Evolutionary conservation across 2,888 invertebrate species (phyloP).

Genomic region (Drosophila hamatofila): DNA sequence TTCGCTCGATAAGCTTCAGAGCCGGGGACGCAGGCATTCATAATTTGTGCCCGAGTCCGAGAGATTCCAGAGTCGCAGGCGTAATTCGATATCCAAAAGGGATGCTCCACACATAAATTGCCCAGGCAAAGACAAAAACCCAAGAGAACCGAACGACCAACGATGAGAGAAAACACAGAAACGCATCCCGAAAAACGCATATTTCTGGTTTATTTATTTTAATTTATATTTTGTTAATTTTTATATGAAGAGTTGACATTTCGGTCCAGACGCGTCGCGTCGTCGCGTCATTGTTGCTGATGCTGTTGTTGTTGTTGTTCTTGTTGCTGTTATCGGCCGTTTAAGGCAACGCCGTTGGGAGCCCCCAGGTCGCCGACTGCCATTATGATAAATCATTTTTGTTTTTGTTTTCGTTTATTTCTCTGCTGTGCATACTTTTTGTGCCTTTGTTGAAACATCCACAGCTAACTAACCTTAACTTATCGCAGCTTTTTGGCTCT

Average conservation of each 20-base stretch:
- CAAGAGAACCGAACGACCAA: conserved; percentile 14
- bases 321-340: conserved; percentile 72
- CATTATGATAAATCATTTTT: conserved; percentile 81
- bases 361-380: conserved; percentile 60
- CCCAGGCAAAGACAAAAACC: conserved; percentile 36
- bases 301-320: conserved; percentile 57
- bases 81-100: conserved; percentile 72
- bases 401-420: conserved; percentile 26
- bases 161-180: conserved; percentile 25
- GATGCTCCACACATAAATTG: conserved; percentile 73
- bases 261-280: conserved; percentile 53
- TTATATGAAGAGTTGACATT: conserved; percentile 82
- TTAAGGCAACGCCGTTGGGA: conserved; percentile 74
- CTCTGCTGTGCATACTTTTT: conserved; percentile 16
- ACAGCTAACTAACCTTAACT: conserved; percentile 46
- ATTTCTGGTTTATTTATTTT: conserved; percentile 62
- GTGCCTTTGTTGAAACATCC: conserved; percentile 33
- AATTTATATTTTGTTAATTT: conserved; percentile 82
- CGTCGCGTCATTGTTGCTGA: conserved; percentile 47
- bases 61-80: conserved; percentile 66
- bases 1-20: conserved; percentile 58
- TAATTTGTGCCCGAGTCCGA: conserved; percentile 52
- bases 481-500: conserved; percentile 44
- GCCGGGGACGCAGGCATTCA: conserved; percentile 59
- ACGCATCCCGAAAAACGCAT: conserved; percentile 44